A percentile compares a stretch with the other conserved stretches of the same genome.
phyloP scores from a whole-genome alignment of 2,113 vertebrate genomes.

The Silurus glanis region DNA sequence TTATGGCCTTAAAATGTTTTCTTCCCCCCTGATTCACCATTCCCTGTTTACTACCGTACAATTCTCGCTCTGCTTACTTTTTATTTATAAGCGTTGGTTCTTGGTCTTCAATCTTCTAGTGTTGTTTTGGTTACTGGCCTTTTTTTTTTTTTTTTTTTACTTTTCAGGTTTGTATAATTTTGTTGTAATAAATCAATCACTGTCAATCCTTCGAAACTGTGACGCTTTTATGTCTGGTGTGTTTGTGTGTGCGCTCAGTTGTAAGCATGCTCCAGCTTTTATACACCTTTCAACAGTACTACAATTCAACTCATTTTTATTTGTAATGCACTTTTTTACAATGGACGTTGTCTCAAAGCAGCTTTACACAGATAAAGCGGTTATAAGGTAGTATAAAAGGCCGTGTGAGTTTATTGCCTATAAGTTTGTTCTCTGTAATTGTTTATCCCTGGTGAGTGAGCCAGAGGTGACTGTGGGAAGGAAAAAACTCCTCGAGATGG shows the following conservation, averaged over 20 bases:
- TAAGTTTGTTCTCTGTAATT: too few species aligned
- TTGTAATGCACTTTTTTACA: too few species aligned
- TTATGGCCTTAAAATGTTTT: constrained; percentile 71
- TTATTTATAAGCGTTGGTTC: constrained; percentile 90
- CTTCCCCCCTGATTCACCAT: not conserved
- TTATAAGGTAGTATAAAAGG: too few species aligned
- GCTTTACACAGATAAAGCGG: too few species aligned
- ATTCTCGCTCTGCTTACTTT: constrained; percentile 80
- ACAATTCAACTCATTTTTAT: not conserved
- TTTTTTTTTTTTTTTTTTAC: constrained; percentile 77
- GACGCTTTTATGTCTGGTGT: not conserved
- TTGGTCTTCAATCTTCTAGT: constrained; percentile 77
- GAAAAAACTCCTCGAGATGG: too few species aligned
- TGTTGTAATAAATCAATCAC: constrained; percentile 91
- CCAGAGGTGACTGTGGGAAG: too few species aligned
- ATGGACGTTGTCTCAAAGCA: too few species aligned
- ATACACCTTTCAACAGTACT: not conserved
- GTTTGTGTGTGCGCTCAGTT: not conserved
- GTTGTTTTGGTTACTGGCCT: constrained; percentile 86
- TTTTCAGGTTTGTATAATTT: constrained; percentile 88
- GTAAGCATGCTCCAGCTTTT: not conserved
- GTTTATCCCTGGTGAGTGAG: too few species aligned
- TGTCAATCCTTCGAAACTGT: constrained; percentile 51
- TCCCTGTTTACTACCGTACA: constrained; percentile 78
- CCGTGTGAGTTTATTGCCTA: too few species aligned